phyloP scores from a whole-genome alignment of 2,888 invertebrate species.

The Melieria picta region DNA sequence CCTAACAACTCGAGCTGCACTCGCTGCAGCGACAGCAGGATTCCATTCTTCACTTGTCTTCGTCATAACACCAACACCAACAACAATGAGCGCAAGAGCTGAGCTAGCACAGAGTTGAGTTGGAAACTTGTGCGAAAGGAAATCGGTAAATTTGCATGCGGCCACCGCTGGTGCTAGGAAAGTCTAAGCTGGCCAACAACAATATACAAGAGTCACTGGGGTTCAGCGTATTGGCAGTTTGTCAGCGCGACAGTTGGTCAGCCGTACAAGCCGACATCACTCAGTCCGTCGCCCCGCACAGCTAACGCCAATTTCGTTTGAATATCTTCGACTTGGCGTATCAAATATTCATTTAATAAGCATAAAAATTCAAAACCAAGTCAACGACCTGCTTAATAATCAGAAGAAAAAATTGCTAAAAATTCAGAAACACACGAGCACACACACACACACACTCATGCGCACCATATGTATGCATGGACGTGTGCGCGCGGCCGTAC shows the following conservation, averaged over 20 bases:
- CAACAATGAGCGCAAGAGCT: too few species aligned
- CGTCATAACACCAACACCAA: too few species aligned
- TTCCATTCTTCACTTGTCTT: too few species aligned
- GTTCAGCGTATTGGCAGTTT: too few species aligned
- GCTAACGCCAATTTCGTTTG: slow-evolving; percentile 12
- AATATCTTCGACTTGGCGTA: slow-evolving; percentile 45
- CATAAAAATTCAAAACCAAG: slow-evolving; percentile 47
- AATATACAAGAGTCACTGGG: too few species aligned
- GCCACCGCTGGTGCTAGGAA: too few species aligned
- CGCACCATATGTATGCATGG: background rate
- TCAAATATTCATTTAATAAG: slow-evolving; percentile 63
- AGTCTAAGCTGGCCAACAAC: too few species aligned
- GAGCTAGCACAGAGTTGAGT: too few species aligned
- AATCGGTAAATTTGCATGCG: too few species aligned
- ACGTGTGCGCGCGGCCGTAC: too few species aligned
- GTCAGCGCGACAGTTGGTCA: background rate
- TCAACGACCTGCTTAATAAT: slow-evolving; percentile 41
- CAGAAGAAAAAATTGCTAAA: slow-evolving; percentile 35
- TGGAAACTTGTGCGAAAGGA: too few species aligned
- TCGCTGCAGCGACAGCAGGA: too few species aligned
- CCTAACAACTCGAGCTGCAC: slow-evolving; percentile 5
- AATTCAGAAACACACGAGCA: slow-evolving; percentile 32
- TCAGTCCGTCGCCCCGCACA: background rate
- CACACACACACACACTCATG: slow-evolving; percentile 19
- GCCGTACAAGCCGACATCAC: background rate